These are phyloP conservation scores for Equus quagga DNA, from an alignment of 2,113 vertebrate genomes.

Conservation along the genomic window DNA sequence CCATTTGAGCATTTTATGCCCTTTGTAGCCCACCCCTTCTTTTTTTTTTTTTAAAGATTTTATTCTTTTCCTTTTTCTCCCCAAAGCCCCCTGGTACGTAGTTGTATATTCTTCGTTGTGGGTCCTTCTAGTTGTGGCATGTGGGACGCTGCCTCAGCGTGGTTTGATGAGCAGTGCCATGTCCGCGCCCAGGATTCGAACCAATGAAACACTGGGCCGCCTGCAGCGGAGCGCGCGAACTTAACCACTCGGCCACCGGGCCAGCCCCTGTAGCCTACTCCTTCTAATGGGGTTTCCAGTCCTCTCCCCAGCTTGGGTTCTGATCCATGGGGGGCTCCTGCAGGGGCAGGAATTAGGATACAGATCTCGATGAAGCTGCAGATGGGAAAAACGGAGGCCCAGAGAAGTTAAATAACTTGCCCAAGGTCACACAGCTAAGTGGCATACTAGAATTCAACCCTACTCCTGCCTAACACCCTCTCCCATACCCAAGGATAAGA, in stretches of 20 bases:
- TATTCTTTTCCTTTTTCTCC: no score
- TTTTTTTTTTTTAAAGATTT: no score
- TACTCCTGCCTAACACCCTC: background rate
- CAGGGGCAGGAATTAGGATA: background rate
- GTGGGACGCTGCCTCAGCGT: no score
- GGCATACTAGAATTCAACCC: background rate
- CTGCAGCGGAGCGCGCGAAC: no score
- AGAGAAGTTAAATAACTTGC: background rate
- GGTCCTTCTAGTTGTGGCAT: no score
- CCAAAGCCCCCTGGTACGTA: no score
- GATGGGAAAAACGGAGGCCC: background rate
- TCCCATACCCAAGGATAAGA: background rate
- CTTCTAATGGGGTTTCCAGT: background rate
- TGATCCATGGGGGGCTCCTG: background rate
- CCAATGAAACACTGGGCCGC: no score
- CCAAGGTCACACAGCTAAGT: background rate
- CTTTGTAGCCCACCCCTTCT: background rate
- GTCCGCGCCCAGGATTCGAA: no score
- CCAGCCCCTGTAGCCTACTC: background rate
- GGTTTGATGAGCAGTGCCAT: no score
- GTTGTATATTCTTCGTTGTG: no score
- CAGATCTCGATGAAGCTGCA: background rate
- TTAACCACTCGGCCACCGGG: no score
- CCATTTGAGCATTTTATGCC: background rate
- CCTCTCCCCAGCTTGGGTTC: background rate